Evolutionary conservation across 1,140 invertebrate genomes (phyloP).

Genomic region (Zophobas atratus): DNA sequence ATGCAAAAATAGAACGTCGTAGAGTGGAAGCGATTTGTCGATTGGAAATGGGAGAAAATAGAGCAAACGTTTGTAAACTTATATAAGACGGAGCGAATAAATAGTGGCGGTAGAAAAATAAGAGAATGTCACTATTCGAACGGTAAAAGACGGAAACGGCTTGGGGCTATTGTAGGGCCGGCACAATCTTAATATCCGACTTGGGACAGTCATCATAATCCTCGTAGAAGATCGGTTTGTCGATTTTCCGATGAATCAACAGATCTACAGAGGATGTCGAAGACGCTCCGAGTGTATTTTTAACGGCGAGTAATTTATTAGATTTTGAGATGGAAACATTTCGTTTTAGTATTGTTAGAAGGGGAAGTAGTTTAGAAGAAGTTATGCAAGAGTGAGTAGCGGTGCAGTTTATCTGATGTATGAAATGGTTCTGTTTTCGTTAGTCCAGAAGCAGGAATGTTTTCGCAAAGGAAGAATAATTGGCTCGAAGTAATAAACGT

Average conservation of each 20-base stretch:
- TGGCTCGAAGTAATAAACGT: slow-evolving; percentile 17
- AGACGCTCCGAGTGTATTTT: too few relatives aligned
- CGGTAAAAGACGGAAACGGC: slow-evolving; percentile 38
- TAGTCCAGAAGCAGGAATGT: neutral
- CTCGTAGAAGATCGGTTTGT: neutral
- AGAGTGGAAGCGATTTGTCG: slow-evolving; percentile 28
- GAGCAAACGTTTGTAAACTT: slow-evolving; percentile 35
- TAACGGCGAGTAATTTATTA: too few relatives aligned
- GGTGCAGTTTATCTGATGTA: too few relatives aligned
- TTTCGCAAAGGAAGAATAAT: slow-evolving; percentile 1
- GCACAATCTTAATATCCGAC: slow-evolving; percentile 41
- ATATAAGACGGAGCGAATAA: slow-evolving; percentile 38
- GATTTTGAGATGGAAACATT: too few relatives aligned
- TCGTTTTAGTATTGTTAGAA: too few relatives aligned
- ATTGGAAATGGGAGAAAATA: slow-evolving; percentile 42
- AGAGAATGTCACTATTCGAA: slow-evolving; percentile 39
- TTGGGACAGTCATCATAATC: slow-evolving; percentile 41
- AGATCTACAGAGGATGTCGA: neutral
- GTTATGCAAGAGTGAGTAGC: too few relatives aligned
- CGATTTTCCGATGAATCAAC: slow-evolving; percentile 15
- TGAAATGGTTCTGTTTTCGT: too few relatives aligned
- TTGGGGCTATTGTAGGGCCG: slow-evolving; percentile 24
- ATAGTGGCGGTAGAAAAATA: slow-evolving; percentile 37
- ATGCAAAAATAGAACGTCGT: neutral
- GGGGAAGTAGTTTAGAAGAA: too few relatives aligned